Base-by-base conservation (phyloP, 1,140 invertebrate species). In the Penaeus vannamei region DNA sequence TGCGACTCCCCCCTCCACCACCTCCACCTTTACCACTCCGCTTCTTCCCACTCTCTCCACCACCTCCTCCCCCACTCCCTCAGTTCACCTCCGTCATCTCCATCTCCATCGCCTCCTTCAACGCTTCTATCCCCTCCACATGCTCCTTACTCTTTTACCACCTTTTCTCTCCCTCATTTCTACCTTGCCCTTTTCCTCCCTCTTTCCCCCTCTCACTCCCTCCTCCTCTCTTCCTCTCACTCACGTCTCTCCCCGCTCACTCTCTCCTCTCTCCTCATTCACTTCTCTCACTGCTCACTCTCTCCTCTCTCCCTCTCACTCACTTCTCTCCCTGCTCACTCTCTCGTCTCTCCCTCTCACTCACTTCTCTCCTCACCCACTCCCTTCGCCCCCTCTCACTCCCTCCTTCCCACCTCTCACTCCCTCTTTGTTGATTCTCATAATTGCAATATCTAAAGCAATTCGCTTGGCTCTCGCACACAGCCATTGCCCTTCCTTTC, bases 91-190 rank as follows among this genome's bases (percentile, higher is more conserved):
- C 10, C 42, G 3, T 46, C 10, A 3, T 46, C 42, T 46, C 10
- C 10, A 3, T 46, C 10, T 46, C 42, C 10, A 46, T 46, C 42
- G n/a, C n/a, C 36, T 36, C 36, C 36, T 36, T 5, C 5, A 36
- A 36, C 5, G 36, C 36, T 14, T 1, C n/a, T 14, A 20, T 26
- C 10, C 3, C 66, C 8, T 29, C 29, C 66, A 26, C 66, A 26
- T 29, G 26, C 69, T 72, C 69, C 26, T 36, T 72, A 20, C 26
- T n/a, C 10, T n/a, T 72, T 36, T 26, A 20, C 26, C 69, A n/a
- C 69, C 26, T 36, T 72, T n/a, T 72, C 69, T 72, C 69, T 72
- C 69, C 26, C 69, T n/a, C n/a, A n/a, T n/a, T n/a, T 72, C 69
- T 72, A 20, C 26, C 69, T 72, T n/a, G 22, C 69, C 26, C 69